Evolutionary conservation across 2,797 vertebrate species (phyloP).

Genomic region (Sphenopsis melanotis): DNA sequence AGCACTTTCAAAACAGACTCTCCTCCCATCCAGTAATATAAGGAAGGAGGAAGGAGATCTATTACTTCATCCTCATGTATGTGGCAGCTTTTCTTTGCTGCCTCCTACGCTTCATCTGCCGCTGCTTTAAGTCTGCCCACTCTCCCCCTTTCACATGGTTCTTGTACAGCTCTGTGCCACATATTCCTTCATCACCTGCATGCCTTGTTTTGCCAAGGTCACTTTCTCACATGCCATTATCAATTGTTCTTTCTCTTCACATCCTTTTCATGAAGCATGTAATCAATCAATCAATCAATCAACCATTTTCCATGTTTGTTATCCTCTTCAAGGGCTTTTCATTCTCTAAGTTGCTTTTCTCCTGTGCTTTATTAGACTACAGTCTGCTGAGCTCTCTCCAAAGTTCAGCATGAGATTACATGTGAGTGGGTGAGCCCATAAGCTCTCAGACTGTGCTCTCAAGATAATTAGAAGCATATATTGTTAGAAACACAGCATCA

Average conservation of each 20-base stretch:
- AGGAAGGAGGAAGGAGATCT: background rate
- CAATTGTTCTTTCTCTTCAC: background rate
- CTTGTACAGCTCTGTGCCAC: background rate
- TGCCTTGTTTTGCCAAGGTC: background rate
- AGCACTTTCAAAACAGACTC: background rate
- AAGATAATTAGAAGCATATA: background rate
- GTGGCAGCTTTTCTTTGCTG: conserved; percentile 46
- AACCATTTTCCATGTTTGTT: background rate
- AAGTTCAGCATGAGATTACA: background rate
- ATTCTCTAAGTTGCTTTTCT: background rate
- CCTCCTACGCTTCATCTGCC: conserved; percentile 46
- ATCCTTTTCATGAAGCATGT: background rate
- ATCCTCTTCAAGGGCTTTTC: background rate
- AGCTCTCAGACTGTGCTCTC: background rate
- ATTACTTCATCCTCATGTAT: background rate
- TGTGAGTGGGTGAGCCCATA: background rate
- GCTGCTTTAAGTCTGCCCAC: conserved; percentile 33
- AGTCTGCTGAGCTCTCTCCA: background rate
- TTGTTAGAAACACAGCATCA: background rate
- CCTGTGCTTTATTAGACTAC: background rate
- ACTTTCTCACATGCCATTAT: background rate
- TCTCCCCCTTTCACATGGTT: background rate
- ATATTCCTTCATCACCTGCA: background rate
- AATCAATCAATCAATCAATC: background rate
- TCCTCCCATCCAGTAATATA: background rate